A percentile compares a stretch with the other conserved stretches of the same genome.
phyloP scores from a whole-genome alignment of 2,888 invertebrate genomes.

The Drosophila quinaria region DNA sequence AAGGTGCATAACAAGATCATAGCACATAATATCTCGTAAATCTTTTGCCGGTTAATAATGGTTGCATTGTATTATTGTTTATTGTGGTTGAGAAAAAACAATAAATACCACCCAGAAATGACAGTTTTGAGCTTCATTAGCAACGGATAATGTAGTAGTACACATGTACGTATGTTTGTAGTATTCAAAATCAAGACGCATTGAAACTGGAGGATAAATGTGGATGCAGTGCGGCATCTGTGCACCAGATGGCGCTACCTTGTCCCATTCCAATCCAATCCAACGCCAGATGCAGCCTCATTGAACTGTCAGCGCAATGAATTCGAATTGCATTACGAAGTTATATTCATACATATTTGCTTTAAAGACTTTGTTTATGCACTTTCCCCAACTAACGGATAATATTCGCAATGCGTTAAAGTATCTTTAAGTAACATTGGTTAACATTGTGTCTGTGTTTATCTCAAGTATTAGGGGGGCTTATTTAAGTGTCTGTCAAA shows the following conservation, averaged over 20 bases:
- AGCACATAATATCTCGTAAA: slow-evolving; percentile 22
- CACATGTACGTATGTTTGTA: not conserved
- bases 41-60: slow-evolving; percentile 29
- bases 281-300: slow-evolving; percentile 34
- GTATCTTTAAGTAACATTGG: slow-evolving; percentile 35
- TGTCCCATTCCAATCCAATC: slow-evolving; percentile 8
- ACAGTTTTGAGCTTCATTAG: slow-evolving; percentile 39
- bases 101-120: slow-evolving; percentile 56
- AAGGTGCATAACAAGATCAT: slow-evolving; percentile 32
- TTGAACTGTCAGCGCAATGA: slow-evolving; percentile 48
- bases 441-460: not conserved
- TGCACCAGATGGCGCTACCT: slow-evolving; percentile 71
- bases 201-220: slow-evolving; percentile 24
- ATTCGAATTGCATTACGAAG: slow-evolving; percentile 30
- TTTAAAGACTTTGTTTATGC: slow-evolving; percentile 41
- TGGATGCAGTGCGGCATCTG: slow-evolving; percentile 54
- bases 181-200: slow-evolving; percentile 3
- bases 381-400: slow-evolving; percentile 21
- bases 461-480: slow-evolving; percentile 21
- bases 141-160: slow-evolving; percentile 4
- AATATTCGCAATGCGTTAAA: slow-evolving; percentile 24
- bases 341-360: not conserved
- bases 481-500: slow-evolving; percentile 67
- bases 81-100: slow-evolving; percentile 46
- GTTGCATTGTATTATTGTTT: slow-evolving; percentile 40